Evolutionary conservation across 2,888 invertebrate species (phyloP), one percentile per base, ranked within the genome.

Genomic region (Ennomos quercinarius): DNA sequence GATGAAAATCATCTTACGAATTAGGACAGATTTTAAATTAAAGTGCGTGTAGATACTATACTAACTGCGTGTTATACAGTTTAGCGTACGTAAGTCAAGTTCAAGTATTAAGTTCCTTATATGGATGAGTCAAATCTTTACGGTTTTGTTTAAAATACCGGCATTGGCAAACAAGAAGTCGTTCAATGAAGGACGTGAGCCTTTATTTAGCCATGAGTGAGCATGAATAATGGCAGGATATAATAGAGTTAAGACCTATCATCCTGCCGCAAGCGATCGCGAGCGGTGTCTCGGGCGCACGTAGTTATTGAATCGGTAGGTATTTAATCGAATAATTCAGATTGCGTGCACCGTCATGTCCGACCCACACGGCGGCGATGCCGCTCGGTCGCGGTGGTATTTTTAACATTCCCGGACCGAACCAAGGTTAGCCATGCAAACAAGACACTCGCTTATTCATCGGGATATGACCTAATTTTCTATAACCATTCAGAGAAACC

Each of bases 391-490:
- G 83, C 85, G 81, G 80, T 75, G 89, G 90, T 92, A 92, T 91
- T 91, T 92, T 91, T 92, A 92, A 92, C 92, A 91, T 91, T 91
- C 91, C 88, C 91, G 84, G 90, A 87, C 85, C 89, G 88, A 82
- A 86, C 86, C 91, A 91, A 92, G 91, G 91, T 91, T 91, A 88
- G 79, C 84, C 80, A 17, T 17, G 17, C 17, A 27, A 27, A 27
- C 27, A 82, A 89, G 89, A 91, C 86, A 86, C 83, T 79, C 82
- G 85, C 83, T 88, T 90, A 91, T 91, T 87, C 90, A 88, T 89
- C 81, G 78, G 84, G 84, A 87, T 89, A 91, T 91, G 91, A 91
- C 91, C 91, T 87, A 91, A 91, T 91, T 91, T 85, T 81, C 79
- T 69, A 82, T 80, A 78, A 79, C 74, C 86, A 86, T 83, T 77